phyloP scores from a whole-genome alignment of 2,113 vertebrate genomes.

The Phyllostomus discolor region DNA sequence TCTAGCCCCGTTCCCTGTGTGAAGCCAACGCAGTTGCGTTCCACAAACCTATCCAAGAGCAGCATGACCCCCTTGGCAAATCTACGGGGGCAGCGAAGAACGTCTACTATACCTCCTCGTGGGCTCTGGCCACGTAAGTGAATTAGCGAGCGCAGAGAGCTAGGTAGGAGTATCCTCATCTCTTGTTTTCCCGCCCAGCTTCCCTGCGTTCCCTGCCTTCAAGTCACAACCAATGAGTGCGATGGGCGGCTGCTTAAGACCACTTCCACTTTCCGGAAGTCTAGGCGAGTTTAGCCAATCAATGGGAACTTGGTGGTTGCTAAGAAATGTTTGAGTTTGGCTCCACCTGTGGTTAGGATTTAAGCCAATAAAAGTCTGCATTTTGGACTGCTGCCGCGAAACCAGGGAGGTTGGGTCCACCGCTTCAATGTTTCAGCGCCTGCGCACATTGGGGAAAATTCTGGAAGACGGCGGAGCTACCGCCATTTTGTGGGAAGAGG shows the following conservation, averaged over 20 bases:
- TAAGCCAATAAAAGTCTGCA: conserved; percentile 46
- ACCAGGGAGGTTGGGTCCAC: not conserved
- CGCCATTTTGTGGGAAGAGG: conserved; percentile 53
- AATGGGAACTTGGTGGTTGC: conserved; percentile 17
- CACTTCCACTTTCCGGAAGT: not conserved
- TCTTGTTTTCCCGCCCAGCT: rapidly evolving
- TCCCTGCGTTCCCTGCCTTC: not conserved
- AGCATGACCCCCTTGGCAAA: not conserved
- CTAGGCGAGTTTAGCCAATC: conserved; percentile 25
- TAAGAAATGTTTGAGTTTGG: conserved; percentile 1
- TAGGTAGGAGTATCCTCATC: rapidly evolving
- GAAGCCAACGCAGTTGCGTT: not conserved
- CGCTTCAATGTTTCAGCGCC: not conserved
- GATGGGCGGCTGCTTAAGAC: not conserved
- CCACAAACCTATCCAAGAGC: not conserved
- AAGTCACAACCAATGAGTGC: not conserved
- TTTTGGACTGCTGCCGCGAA: not conserved
- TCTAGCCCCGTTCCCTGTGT: not conserved
- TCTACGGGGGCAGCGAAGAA: not conserved
- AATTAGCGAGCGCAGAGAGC: rapidly evolving
- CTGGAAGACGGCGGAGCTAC: not conserved
- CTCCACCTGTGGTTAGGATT: not conserved
- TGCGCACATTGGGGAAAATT: conserved; percentile 52
- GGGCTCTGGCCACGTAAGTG: not conserved
- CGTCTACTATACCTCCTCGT: rapidly evolving